A percentile compares a stretch with the other conserved stretches of the same genome.
These are phyloP conservation scores for Phaenicophaeus curvirostris DNA, from an alignment of 2,797 vertebrate species.

Conservation along the genomic window DNA sequence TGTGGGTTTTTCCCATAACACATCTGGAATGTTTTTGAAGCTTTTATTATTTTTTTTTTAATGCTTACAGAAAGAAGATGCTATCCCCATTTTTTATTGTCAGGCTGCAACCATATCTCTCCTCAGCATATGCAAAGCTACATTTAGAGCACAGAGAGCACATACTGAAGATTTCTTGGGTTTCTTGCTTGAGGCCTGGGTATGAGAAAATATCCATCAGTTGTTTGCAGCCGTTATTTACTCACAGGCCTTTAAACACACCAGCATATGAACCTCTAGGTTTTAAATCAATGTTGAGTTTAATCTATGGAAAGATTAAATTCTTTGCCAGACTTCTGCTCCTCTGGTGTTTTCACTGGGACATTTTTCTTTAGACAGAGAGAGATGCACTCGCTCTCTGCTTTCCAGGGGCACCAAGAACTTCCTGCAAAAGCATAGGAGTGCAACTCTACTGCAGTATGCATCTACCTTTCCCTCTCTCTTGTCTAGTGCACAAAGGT, in stretches of 20 bases:
- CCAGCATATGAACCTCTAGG: accelerated
- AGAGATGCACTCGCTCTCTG: not conserved
- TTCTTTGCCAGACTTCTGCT: not conserved
- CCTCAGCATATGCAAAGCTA: not conserved
- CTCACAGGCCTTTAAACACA: not conserved
- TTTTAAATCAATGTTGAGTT: not conserved
- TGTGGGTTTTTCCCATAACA: not conserved
- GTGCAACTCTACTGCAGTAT: not conserved
- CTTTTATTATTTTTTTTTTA: not conserved
- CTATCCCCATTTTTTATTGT: not conserved
- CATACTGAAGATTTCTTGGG: not conserved
- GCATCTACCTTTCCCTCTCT: not conserved
- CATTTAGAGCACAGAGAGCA: not conserved
- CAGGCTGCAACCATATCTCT: not conserved
- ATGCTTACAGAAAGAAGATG: not conserved
- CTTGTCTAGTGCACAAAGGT: not conserved
- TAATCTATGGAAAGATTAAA: not conserved
- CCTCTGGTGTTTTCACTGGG: not conserved
- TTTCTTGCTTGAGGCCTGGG: not conserved
- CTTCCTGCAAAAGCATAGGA: not conserved
- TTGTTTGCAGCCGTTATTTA: not conserved
- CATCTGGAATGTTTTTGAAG: not conserved
- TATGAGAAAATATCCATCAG: not conserved
- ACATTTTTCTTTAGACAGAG: not conserved
- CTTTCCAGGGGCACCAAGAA: not conserved